A percentile compares a stretch with the other conserved stretches of the same genome.
Evolutionary conservation across 2,888 invertebrate species (phyloP).

Genomic region (Pammene aurita): DNA sequence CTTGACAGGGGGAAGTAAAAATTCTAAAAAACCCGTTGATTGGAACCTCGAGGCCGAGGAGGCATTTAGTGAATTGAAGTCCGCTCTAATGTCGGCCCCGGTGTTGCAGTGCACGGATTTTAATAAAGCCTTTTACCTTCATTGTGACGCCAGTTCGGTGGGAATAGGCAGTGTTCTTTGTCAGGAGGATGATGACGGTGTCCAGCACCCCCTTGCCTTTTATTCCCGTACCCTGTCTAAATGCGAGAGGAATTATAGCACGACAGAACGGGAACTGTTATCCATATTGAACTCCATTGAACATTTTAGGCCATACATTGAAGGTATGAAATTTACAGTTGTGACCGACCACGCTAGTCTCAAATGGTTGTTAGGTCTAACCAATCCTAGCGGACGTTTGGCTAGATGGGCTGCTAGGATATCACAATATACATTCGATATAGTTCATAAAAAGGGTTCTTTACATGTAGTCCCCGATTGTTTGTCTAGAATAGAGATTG

Average conservation of each 20-base stretch:
- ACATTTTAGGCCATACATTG: conserved; percentile 22
- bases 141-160: conserved; percentile 8
- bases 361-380: conserved; percentile 10
- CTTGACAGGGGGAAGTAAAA: conserved; percentile 44
- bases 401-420: conserved; percentile 32
- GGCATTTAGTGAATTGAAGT: neutral
- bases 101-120: conserved; percentile 13
- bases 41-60: too few species aligned
- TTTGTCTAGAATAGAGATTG: conserved; percentile 11
- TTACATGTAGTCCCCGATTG: conserved; percentile 22
- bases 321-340: conserved; percentile 20
- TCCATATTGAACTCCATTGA: conserved; percentile 5
- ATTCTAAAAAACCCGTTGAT: too few species aligned
- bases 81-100: conserved; percentile 8
- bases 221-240: conserved; percentile 2
- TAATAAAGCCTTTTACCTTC: conserved; percentile 5
- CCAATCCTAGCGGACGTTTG: conserved; percentile 23
- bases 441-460: conserved; percentile 30
- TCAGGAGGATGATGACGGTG: conserved; percentile 1
- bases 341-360: conserved; percentile 20
- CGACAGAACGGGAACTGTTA: conserved; percentile 1
- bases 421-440: conserved; percentile 27
- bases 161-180: conserved; percentile 3
- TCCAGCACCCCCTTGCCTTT: conserved; percentile 18
- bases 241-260: conserved; percentile 9